Evolutionary conservation across 2,797 vertebrate genomes (phyloP), one percentile per base, ranked within the genome.

Genomic region (Fistularia tabacaria): DNA sequence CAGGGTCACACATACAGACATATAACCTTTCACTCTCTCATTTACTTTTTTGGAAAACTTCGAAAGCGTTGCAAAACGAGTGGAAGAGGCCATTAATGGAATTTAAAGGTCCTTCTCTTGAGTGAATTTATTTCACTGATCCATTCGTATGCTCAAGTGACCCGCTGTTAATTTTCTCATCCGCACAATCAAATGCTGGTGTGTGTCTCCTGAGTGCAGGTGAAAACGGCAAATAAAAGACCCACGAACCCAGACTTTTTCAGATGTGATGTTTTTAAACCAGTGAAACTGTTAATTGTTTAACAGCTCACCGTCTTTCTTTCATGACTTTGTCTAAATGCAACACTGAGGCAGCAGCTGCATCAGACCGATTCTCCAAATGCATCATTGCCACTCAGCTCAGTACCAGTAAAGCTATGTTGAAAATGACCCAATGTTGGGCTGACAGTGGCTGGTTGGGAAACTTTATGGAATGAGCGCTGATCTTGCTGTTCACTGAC

Each of bases 41-140:
- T 14, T 44, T 43, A 36, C 6, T 59, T 46, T 6, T 39, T 14
- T 52, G 56, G 50, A 13, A 45, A 25, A 46, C 54, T 50, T 12
- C 51, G 41, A 51, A n/a, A 51, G 7, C 43, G 54, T 44, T 49
- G 25, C 25, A 11, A 15, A 71, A 53, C 71, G 14, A 53, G 8
- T 7, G 10, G 14, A 45, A 58, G 46, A 54, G 43, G 51, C 36
- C 48, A 59, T 42, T 15, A 36, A 55, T 59, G 55, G 61, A 48
- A 42, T 36, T 61, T 64, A 75, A 58, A 66, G 64, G 76, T 77
- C 14, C 36, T 60, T 51, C 38, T 56, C 60, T 76, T 62, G 46
- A 13, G 40, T 12, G 50, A 70, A 76, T 74, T 70, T 62, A 83
- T 80, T 62, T 53, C 57, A 74, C 63, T 52, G 53, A 77, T 69